Base-by-base conservation (phyloP, 2,888 invertebrate species). In the Leptothorax acervorum region DNA sequence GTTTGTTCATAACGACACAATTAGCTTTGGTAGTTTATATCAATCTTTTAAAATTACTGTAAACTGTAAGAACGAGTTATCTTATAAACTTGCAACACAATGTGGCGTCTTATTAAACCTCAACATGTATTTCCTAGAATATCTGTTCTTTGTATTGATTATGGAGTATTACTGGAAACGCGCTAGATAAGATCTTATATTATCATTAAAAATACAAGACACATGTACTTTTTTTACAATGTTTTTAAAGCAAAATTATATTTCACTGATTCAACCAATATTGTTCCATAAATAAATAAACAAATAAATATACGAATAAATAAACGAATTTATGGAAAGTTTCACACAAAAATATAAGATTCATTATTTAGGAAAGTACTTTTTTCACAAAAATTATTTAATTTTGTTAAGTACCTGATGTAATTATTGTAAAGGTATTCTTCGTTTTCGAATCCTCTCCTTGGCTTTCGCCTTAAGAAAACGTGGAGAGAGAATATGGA, bases 111-210 rank as follows among this genome's bases (percentile, higher is more conserved):
- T 15, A 6, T 62, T 66, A 28, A 28, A 51, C 23, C 18, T 18
- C 28, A 48, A 51, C 48, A 48, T 42, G 12, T 55, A 60, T 68
- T 70, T 70, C 8, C 12, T 42, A 66, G n/a, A 68, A 68, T 65
- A 57, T 57, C 18, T 81, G 6, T 70, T 70, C 39, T 62, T 23
- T 71, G 28, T 62, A 62, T 62, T 39, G 79, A 79, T 79, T 70
- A 51, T 71, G 39, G 31, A 9, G 31, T 31, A 68, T 60, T 79
- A 39, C 35, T 51, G 39, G 71, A 71, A 71, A 39, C 28, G 60
- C 55, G 15, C 4, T 60, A 70, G 79, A 81, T 81, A 81, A 81
- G 60, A 48, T 81, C 51, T n/a, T 12, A 11, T 28, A 65, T 65
- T 55, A 65, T 76, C 65, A 23, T 65, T 63, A 63, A 76, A 65